Conservation (phyloP, 2,888 invertebrate species). For the Oxytorus armatus region DNA sequence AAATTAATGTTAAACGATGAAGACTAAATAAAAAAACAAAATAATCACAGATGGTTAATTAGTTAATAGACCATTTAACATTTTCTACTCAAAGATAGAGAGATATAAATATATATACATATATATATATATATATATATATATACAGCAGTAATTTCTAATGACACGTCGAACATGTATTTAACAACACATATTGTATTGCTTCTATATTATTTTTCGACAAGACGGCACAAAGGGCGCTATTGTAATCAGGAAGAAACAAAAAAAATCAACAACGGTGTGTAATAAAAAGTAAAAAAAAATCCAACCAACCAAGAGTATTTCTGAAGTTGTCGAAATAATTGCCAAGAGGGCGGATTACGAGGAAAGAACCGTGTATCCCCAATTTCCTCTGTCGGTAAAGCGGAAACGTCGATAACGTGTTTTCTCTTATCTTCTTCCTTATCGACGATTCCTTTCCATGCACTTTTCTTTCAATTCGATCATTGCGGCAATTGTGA, state of each 20-base stretch:
- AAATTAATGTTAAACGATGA: neutral
- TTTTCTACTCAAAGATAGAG: conserved; percentile 53
- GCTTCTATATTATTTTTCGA: conserved; percentile 67
- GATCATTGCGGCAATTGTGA: no score
- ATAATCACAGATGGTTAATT: conserved; percentile 44
- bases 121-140: no score
- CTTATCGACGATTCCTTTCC: no score
- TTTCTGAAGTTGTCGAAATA: neutral
- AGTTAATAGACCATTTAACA: conserved; percentile 41
- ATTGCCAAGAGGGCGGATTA: no score
- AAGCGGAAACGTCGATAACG: no score
- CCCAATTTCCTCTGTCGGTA: no score
- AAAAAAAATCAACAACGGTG: conserved; percentile 49
- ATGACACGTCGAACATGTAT: conserved; percentile 58
- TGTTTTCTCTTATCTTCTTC: no score
- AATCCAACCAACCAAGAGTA: conserved; percentile 17
- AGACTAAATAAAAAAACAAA: no score
- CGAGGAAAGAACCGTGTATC: no score
- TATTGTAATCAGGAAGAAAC: conserved; percentile 57
- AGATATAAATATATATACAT: conserved; percentile 27
- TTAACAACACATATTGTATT: conserved; percentile 61
- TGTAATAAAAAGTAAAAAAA: conserved; percentile 63
- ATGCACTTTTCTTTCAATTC: no score
- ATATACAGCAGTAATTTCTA: conserved; percentile 43
- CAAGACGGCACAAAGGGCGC: conserved; percentile 61